Evolutionary conservation across 2,888 invertebrate genomes (phyloP), one percentile per base, ranked within the genome.

Genomic region (Balanococcus diminutus): DNA sequence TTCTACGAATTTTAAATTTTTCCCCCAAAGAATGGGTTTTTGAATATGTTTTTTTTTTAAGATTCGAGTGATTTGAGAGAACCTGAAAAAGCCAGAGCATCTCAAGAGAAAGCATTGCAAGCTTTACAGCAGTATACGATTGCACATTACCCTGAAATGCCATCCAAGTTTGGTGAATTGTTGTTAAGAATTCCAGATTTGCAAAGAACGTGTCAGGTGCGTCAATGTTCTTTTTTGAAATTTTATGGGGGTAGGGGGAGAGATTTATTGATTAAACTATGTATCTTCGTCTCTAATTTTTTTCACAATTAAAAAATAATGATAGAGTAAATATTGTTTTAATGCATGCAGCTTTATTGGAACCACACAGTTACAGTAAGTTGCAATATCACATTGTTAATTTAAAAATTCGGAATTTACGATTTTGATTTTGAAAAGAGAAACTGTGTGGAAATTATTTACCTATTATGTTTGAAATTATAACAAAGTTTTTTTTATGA

Each of bases 101-200:
- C 97, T 83, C 98, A 98, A 90, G 98, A 98, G 90, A 96, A 96
- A 90, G 96, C 98, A 28, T 91, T 97, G 84, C 96, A 97, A 89
- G 97, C 97, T 46, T 91, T 98, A 82, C 96, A 97, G 90, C 95
- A 95, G 86, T 98, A 98, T 90, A 98, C 97, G 4, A 92, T 95
- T 88, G 93, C 94, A 31, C 96, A 97, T 90, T 98, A 97, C 91
- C 96, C 97, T 16, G 95, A 96, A 88, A 94, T 95, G 90, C 97
- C 97, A 84, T 96, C 97, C 88, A 98, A 98, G 91, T 98, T 98
- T 90, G 98, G 98, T 67, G 98, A 98, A 91, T 91, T 98, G 86
- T 91, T 98, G 87, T 92, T 98, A 87, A 93, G 98, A 89, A 96
- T 98, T 90, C 97, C 98, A 16, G 98, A 98, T 91, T 92, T 98